Evolutionary conservation across 2,113 vertebrate species (phyloP).

Genomic region (Himantopus leucocephalus): DNA sequence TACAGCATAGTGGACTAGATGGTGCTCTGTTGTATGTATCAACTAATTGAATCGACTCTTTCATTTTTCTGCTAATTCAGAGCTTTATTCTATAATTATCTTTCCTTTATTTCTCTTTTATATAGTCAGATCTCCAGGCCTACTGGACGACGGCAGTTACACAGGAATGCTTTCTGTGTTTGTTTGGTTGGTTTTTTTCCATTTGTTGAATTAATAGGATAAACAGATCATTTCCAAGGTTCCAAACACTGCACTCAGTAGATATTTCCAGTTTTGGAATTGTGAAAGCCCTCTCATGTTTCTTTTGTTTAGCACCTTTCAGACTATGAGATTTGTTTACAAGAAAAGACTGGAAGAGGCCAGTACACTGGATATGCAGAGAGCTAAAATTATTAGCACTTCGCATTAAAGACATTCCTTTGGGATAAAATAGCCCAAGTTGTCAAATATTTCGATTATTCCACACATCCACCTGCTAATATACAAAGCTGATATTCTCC

Average conservation of each 20-base stretch:
- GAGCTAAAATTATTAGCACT: background rate
- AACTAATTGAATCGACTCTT: background rate
- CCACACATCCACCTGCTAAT: background rate
- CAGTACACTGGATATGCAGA: background rate
- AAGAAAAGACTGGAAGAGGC: background rate
- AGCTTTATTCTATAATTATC: background rate
- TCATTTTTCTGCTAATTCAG: background rate
- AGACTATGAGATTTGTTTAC: background rate
- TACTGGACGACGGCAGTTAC: background rate
- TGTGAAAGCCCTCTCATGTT: background rate
- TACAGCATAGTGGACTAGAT: background rate
- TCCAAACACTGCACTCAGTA: background rate
- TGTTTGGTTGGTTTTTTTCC: no score
- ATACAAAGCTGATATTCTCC: background rate
- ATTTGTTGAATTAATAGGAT: background rate
- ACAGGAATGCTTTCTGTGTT: background rate
- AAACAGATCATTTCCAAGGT: background rate
- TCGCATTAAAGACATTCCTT: background rate
- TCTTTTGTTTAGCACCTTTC: background rate
- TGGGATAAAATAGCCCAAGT: background rate
- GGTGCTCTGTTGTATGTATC: background rate
- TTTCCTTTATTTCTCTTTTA: background rate
- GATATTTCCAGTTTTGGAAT: background rate
- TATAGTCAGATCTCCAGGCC: background rate
- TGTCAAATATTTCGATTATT: background rate